Evolutionary conservation across 2,113 vertebrate genomes (phyloP).

Genomic region (Todiramphus saurophagus): DNA sequence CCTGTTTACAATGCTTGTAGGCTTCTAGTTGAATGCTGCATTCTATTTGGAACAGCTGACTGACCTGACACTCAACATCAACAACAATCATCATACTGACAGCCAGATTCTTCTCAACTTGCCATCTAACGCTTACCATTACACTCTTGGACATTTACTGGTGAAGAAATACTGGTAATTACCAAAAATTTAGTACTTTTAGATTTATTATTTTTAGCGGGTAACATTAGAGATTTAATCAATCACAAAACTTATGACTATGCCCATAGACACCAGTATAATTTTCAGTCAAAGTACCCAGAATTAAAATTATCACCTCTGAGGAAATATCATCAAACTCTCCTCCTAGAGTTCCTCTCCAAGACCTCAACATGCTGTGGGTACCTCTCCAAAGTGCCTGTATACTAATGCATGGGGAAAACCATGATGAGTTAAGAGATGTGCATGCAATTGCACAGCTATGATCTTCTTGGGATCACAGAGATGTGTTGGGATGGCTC

Average conservation of each 20-base stretch:
- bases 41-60: not conserved
- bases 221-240: not conserved
- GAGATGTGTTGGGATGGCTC: not conserved
- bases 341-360: not conserved
- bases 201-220: not conserved
- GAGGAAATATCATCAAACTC: not conserved
- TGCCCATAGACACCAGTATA: not conserved
- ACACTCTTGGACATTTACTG: not conserved
- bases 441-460: not conserved
- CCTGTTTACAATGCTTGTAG: not conserved
- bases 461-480: not conserved
- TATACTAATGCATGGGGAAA: not conserved
- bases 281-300: not conserved
- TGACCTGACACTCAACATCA: not conserved
- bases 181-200: not conserved
- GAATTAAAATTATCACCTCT: not conserved
- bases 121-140: not conserved
- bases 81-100: not conserved
- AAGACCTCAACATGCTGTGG: not conserved
- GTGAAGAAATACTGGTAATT: not conserved
- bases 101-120: not conserved
- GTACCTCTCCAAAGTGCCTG: not conserved
- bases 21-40: not conserved
- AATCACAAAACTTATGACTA: not conserved
- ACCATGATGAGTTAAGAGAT: not conserved